phyloP scores from a whole-genome alignment of 2,797 vertebrate genomes.

The Notoglanidium macrostoma region DNA sequence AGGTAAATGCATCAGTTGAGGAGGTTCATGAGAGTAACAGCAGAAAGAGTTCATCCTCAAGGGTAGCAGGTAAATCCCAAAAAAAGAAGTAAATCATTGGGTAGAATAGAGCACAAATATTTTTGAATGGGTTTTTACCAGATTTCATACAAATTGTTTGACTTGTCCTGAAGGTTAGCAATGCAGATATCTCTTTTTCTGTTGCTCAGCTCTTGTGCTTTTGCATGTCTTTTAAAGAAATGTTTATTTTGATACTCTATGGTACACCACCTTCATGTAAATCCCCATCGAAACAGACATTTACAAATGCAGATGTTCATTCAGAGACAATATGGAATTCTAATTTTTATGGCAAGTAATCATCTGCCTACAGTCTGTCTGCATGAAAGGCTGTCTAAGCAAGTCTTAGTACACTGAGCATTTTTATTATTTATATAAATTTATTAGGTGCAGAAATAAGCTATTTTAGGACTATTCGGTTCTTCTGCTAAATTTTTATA shows the following conservation, averaged over 20 bases:
- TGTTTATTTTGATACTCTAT: conserved; percentile 30
- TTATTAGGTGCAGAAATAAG: neutral
- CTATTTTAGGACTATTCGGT: neutral
- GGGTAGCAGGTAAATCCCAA: conserved; percentile 42
- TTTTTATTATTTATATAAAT: conserved; percentile 17
- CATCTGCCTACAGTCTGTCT: neutral
- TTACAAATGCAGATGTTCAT: neutral
- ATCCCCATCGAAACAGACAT: neutral
- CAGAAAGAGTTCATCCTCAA: conserved; percentile 32
- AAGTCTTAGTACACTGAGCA: neutral
- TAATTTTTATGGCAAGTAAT: neutral
- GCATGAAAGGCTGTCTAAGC: neutral
- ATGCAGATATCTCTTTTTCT: neutral
- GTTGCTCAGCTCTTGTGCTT: conserved; percentile 37
- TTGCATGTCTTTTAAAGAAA: conserved; percentile 41
- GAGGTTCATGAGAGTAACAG: conserved; percentile 22
- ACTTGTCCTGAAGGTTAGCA: conserved; percentile 11
- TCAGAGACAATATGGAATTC: conserved; percentile 4
- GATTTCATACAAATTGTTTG: conserved; percentile 31
- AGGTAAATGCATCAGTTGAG: conserved; percentile 1
- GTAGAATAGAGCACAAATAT: conserved; percentile 49
- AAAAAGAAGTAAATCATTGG: conserved; percentile 43
- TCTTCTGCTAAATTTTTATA: conserved; percentile 3
- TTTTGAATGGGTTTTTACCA: conserved; percentile 52
- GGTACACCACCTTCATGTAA: neutral